A percentile compares a stretch with the other conserved stretches of the same genome.
These are phyloP conservation scores for Lutraria lutraria DNA, from an alignment of 2,888 invertebrate genomes.

Conservation along the genomic window DNA sequence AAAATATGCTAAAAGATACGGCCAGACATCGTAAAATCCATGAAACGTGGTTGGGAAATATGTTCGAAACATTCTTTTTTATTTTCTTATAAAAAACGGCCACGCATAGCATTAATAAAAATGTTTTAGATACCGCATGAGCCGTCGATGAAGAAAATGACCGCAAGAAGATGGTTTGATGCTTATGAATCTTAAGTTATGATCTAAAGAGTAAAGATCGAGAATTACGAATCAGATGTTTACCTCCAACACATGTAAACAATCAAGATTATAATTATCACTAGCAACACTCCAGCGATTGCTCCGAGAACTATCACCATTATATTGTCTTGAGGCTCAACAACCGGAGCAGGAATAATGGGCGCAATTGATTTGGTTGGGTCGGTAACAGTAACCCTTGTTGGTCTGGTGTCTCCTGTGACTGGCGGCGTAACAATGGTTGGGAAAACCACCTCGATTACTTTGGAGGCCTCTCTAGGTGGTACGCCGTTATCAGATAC, in stretches of 20 bases:
- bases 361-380: background rate
- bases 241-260: conserved; percentile 76
- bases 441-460: conserved; percentile 76
- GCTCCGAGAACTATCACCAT: conserved; percentile 70
- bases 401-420: background rate
- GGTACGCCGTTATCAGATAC: conserved; percentile 75
- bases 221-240: background rate
- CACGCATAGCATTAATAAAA: too few relatives aligned
- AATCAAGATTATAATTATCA: conserved; percentile 73
- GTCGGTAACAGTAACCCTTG: background rate
- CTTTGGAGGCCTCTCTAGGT: conserved; percentile 69
- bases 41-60: too few relatives aligned
- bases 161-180: too few relatives aligned
- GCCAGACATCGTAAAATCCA: too few relatives aligned
- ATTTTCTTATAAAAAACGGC: too few relatives aligned
- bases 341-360: background rate
- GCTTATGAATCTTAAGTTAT: too few relatives aligned
- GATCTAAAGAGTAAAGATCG: too few relatives aligned
- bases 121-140: too few relatives aligned
- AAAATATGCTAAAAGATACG: too few relatives aligned
- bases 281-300: conserved; percentile 69
- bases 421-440: conserved; percentile 23
- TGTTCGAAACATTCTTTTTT: too few relatives aligned
- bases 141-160: too few relatives aligned
- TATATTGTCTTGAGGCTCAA: conserved; percentile 54